Evolutionary conservation across 2,888 invertebrate species (phyloP).

Genomic region (Drosophila anomelani): DNA sequence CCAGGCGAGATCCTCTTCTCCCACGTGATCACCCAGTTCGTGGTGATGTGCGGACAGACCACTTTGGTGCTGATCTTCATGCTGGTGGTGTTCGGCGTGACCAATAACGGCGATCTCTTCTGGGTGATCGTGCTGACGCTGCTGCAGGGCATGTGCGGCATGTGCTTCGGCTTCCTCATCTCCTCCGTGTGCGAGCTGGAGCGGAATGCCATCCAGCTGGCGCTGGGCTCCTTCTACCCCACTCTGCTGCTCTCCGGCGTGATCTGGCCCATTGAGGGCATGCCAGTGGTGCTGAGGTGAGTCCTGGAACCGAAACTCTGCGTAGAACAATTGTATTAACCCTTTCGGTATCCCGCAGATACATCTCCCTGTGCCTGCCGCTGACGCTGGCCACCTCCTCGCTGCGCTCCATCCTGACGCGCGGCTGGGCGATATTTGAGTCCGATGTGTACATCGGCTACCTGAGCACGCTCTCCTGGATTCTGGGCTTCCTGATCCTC

Average conservation of each 20-base stretch:
- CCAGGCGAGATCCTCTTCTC: slow-evolving; percentile 96
- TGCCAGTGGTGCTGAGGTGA: slow-evolving; percentile 92
- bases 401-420: slow-evolving; percentile 92
- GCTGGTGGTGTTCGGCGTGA: slow-evolving; percentile 95
- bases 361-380: slow-evolving; percentile 93
- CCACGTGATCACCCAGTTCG: slow-evolving; percentile 96
- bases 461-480: slow-evolving; percentile 94
- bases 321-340: background rate
- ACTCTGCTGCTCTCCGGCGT: slow-evolving; percentile 96
- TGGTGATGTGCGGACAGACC: slow-evolving; percentile 97
- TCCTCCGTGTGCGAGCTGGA: slow-evolving; percentile 96
- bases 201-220: slow-evolving; percentile 95
- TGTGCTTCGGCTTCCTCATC: slow-evolving; percentile 98
- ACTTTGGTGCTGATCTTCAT: slow-evolving; percentile 95
- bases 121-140: slow-evolving; percentile 94
- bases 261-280: slow-evolving; percentile 98
- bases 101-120: slow-evolving; percentile 94
- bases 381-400: slow-evolving; percentile 97
- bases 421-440: slow-evolving; percentile 94
- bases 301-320: slow-evolving; percentile 3
- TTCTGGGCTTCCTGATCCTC: slow-evolving; percentile 91
- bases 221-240: slow-evolving; percentile 97
- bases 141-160: slow-evolving; percentile 96
- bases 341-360: slow-evolving; percentile 80
- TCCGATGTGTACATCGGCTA: slow-evolving; percentile 95